Base-by-base conservation (phyloP, 2,113 vertebrate species). In the Herpailurus yagouaroundi region DNA sequence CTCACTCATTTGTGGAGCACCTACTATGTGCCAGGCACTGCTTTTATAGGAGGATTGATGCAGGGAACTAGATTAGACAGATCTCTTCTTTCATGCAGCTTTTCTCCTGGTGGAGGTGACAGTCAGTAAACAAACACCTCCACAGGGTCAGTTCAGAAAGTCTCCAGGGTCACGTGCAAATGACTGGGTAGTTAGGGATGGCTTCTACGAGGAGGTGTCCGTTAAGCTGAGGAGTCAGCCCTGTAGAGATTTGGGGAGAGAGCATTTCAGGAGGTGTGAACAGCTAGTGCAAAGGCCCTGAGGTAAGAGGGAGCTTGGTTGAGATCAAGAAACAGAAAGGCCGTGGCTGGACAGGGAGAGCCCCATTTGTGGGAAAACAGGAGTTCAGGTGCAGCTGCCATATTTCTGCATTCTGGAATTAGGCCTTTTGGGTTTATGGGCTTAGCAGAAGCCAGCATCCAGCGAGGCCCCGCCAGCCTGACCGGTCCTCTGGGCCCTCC, bases 211-310 rank as follows among this genome's bases (percentile, higher is more conserved):
- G 89, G 41, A 68, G 50, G 10, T 13, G 1, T 55, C 60, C 64
- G 82, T 19, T 50, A 71, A 83, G 52, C 18, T 31, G 55, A 36
- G 21, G 86, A 12, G 38, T 45, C 48, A 63, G 31, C 52, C 1
- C 31, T 19, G 29, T 3, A n/a, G 60, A 52, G 55, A n/a, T 60
- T 18, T 41, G 0, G 2, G 33, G 29, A 36, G n/a, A 33, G 15
- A 71, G 11, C 55, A 7, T 60, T 76, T 55, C 10, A 60, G 64
- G 48, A 80, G 31, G 85, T 2, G 45, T n/a, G 1, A 80, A 38
- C 12, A 31, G 69, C 36, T 31, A 0, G 41, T 63, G 69, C 92
- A 76, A 97, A 96, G 94, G n/a, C 45, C 95, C 94, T 87, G 83
- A 18, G 83, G 41, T 83, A 38, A 66, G 25, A 48, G 48, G 3